Evolutionary conservation across 2,888 invertebrate species (phyloP).

Genomic region (Onchidella celtica): DNA sequence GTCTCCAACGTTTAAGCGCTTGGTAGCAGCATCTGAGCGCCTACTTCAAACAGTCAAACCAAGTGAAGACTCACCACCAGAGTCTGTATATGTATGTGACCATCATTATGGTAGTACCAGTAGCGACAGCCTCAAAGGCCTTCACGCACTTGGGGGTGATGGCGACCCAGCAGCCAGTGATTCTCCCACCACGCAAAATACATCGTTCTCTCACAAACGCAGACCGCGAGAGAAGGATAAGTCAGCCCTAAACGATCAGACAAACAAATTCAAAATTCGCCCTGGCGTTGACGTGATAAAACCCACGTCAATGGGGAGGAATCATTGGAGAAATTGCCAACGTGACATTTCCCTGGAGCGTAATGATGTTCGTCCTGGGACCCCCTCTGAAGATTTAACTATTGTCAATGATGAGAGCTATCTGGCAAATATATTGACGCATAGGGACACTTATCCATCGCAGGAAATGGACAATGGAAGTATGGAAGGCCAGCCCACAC

Average conservation of each 20-base stretch:
- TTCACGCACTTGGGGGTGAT: neutral
- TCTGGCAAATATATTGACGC: neutral
- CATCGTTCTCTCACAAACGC: neutral
- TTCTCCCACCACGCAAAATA: neutral
- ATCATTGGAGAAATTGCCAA: too few relatives aligned
- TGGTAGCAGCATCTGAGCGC: conserved; percentile 64
- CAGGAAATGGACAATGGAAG: neutral
- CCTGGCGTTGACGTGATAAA: neutral
- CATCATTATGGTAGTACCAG: conserved; percentile 1
- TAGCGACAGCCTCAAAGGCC: conserved; percentile 7
- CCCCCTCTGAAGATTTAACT: neutral
- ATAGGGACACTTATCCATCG: neutral
- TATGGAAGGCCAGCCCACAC: conserved; percentile 28
- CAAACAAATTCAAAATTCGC: neutral
- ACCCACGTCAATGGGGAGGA: neutral
- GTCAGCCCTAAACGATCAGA: neutral
- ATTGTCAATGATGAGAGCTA: neutral
- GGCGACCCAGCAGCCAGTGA: neutral
- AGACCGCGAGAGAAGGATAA: neutral
- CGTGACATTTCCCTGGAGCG: neutral
- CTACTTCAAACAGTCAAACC: conserved; percentile 55
- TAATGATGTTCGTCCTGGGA: neutral
- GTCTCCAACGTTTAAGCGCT: conserved; percentile 68
- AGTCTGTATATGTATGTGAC: neutral
- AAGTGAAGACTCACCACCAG: neutral